These are phyloP conservation scores for Synanthedon myopaeformis DNA, from an alignment of 2,888 invertebrate genomes.

Conservation along the genomic window DNA sequence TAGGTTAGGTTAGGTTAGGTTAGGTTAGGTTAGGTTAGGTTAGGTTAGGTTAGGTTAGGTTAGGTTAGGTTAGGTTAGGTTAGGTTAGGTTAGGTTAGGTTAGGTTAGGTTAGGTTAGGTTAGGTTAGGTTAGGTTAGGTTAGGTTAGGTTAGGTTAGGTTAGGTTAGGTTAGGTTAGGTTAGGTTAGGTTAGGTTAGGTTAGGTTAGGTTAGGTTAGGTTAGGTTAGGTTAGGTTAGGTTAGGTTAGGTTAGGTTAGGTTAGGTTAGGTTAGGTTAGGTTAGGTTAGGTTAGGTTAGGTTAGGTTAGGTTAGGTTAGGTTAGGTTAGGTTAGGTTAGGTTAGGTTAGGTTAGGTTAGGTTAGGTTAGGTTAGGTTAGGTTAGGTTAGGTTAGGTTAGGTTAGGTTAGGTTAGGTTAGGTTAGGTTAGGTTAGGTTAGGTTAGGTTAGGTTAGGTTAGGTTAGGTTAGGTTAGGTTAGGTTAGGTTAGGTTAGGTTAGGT, in stretches of 20 bases:
- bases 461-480: constrained; percentile 7
- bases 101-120: constrained; percentile 9
- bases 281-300: constrained; percentile 1
- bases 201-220: constrained; percentile 10
- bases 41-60: constrained; percentile 11
- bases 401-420: constrained; percentile 13
- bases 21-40: constrained; percentile 9
- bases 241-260: constrained; percentile 7
- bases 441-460: constrained; percentile 8
- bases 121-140: constrained; percentile 11
- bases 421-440: constrained; percentile 14
- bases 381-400: constrained; percentile 12
- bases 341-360: constrained; percentile 6
- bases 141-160: constrained; percentile 11
- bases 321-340: constrained; percentile 6
- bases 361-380: constrained; percentile 10
- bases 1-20: constrained; percentile 10
- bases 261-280: constrained; percentile 7
- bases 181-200: constrained; percentile 11
- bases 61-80: constrained; percentile 11
- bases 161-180: constrained; percentile 9
- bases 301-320: constrained; percentile 2
- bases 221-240: constrained; percentile 7
- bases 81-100: constrained; percentile 11
- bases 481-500: constrained; percentile 6